phyloP scores from a whole-genome alignment of 1,140 invertebrate genomes.

The Drosophila biarmipes region DNA sequence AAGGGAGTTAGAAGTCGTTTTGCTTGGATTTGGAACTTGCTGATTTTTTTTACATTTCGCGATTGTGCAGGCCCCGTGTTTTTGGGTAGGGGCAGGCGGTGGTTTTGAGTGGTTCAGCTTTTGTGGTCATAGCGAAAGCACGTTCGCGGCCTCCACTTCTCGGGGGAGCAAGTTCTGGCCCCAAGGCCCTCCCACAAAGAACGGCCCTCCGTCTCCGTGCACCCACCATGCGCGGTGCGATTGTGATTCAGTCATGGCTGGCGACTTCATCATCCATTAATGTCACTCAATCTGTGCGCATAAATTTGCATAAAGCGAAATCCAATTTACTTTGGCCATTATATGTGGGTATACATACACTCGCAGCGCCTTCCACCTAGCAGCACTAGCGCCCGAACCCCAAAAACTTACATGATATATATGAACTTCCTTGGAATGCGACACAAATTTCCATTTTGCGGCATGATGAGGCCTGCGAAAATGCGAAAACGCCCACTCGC shows the following conservation, averaged over 20 bases:
- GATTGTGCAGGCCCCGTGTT: not conserved
- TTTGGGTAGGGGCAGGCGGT: not conserved
- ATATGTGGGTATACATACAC: slow-evolving; percentile 10
- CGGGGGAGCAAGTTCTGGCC: not conserved
- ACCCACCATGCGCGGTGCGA: not conserved
- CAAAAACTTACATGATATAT: slow-evolving; percentile 14
- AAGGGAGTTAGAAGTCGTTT: too few relatives aligned
- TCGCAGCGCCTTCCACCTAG: slow-evolving; percentile 2
- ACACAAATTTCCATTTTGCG: slow-evolving; percentile 52
- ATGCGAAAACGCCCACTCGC: slow-evolving; percentile 2
- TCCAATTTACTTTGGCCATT: slow-evolving; percentile 68
- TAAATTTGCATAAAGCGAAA: slow-evolving; percentile 80
- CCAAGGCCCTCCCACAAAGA: slow-evolving; percentile 16
- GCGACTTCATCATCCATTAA: slow-evolving; percentile 79
- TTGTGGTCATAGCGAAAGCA: slow-evolving; percentile 36
- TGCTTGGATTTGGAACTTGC: not conserved
- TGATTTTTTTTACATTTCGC: not conserved
- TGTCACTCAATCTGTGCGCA: slow-evolving; percentile 81
- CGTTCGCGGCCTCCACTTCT: slow-evolving; percentile 8
- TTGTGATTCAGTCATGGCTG: slow-evolving; percentile 30
- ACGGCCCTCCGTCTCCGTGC: not conserved
- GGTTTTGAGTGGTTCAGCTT: slow-evolving; percentile 12
- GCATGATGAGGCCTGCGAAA: slow-evolving; percentile 24
- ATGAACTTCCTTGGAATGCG: slow-evolving; percentile 28
- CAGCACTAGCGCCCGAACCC: slow-evolving; percentile 3